Evolutionary conservation across 2,888 invertebrate genomes (phyloP).

Genomic region (Melangyna quadrimaculata): DNA sequence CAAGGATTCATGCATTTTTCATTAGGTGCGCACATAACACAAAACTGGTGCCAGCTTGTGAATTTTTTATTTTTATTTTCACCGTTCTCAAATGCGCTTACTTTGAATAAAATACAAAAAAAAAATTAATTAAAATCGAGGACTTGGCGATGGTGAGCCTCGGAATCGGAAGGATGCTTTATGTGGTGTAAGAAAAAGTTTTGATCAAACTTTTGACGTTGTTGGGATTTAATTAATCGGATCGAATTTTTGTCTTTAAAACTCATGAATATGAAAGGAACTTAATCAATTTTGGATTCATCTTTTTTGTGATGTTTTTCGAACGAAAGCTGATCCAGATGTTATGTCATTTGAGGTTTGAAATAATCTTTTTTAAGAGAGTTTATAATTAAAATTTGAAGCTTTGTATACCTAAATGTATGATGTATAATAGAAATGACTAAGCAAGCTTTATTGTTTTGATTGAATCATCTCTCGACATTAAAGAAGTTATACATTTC

Average conservation of each 20-base stretch:
- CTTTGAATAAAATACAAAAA: constrained; percentile 38
- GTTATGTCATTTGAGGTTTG: background rate
- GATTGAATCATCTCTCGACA: no score
- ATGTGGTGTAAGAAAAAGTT: background rate
- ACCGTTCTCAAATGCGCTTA: background rate
- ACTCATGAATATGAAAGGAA: constrained; percentile 34
- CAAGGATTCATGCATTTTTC: constrained; percentile 54
- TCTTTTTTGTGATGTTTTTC: background rate
- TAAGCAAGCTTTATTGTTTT: no score
- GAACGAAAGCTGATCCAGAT: background rate
- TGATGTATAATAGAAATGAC: no score
- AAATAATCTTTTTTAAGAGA: background rate
- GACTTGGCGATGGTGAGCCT: background rate
- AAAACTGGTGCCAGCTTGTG: constrained; percentile 21
- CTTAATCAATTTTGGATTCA: constrained; percentile 29
- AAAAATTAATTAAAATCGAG: constrained; percentile 51
- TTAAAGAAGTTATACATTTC: no score
- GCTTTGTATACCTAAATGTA: background rate
- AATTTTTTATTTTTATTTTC: background rate
- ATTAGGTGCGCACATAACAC: background rate
- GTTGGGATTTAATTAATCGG: constrained; percentile 32
- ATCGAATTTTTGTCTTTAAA: constrained; percentile 1
- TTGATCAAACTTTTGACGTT: constrained; percentile 31
- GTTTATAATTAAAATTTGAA: background rate
- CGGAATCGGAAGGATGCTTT: background rate